Evolutionary conservation across 2,113 vertebrate genomes (phyloP).

Genomic region (Acrocephalus kingi): DNA sequence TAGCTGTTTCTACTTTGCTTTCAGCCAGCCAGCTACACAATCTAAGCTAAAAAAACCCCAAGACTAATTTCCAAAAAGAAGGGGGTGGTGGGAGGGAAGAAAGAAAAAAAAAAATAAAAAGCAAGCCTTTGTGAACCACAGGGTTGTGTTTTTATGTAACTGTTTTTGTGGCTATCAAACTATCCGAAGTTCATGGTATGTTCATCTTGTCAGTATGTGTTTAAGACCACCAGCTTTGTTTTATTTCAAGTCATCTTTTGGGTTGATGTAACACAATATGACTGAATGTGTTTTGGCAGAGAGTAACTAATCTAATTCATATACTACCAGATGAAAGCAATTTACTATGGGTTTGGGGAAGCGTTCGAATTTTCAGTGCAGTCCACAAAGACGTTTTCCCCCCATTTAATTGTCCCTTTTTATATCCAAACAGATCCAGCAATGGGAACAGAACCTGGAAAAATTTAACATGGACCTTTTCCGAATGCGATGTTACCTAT

Average conservation of each 20-base stretch:
- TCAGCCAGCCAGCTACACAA: background rate
- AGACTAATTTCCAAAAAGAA: background rate
- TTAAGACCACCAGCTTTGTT: conserved; percentile 43
- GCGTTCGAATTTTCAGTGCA: background rate
- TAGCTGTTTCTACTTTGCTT: background rate
- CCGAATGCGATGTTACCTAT: conserved; percentile 93
- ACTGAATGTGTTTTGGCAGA: background rate
- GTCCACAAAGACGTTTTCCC: background rate
- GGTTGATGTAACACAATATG: background rate
- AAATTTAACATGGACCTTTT: conserved; percentile 96
- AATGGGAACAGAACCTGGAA: conserved; percentile 99
- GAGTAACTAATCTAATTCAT: conserved; percentile 15
- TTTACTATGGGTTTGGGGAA: conserved; percentile 19
- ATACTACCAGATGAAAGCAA: conserved; percentile 6
- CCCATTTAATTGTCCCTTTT: conserved; percentile 10
- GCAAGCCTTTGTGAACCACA: background rate
- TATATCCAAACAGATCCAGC: conserved; percentile 86
- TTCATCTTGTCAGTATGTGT: background rate
- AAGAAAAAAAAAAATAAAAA: background rate
- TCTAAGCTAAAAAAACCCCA: background rate
- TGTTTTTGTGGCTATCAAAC: background rate
- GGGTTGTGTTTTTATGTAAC: background rate
- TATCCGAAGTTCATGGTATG: background rate
- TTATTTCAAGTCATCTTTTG: conserved; percentile 38
- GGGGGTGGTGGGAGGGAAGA: background rate